Base-by-base conservation (phyloP, 2,888 invertebrate species). In the Xanthorhoe spadicearia region DNA sequence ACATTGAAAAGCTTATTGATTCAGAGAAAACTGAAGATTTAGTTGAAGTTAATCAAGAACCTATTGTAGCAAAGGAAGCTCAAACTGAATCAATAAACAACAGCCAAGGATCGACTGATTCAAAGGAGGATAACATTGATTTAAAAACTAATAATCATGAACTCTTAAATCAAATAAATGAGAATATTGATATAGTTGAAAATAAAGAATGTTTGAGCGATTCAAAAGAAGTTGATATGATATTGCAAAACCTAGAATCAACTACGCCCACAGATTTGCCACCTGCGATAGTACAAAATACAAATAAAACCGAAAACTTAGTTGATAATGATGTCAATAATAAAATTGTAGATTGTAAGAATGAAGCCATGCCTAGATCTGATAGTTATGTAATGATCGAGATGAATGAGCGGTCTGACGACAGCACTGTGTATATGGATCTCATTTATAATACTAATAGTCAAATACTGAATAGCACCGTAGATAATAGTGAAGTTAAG, bases 261-360 rank as follows among this genome's bases (percentile, higher is more conserved):
- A 75, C 73, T 69, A 66, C 69, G 71, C 73, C 72, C 62, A 68
- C 68, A 71, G 71, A 75, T 73, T 79, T 80, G 80, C 79, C 83
- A 82, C 85, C 88, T 89, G 87, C 85, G 78, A 81, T 73, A 89
- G 89, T 90, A 90, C 90, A 90, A 90, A 89, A 76, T 82, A 79
- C 74, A 72, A 72, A 70, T 83, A 78, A 78, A 73, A 69, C 63
- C 69, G 73, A 70, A 56, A 72, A 56, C 56, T 67, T 74, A 70
- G 68, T 71, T 54, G 67, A 66, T 59, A 74, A 62, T 64, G 66
- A 70, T 60, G 61, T 70, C 17, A 77, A 68, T 64, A 67, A 58
- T 48, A 64, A 73, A 68, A 73, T 46, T 9, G 66, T 75, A 73
- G 71, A 74, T 62, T 65, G 60, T 72, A 73, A 72, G 62, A 62